These are phyloP conservation scores for Lepidocolaptes lacrymiger DNA, from an alignment of 2,797 vertebrate species.

Conservation along the genomic window DNA sequence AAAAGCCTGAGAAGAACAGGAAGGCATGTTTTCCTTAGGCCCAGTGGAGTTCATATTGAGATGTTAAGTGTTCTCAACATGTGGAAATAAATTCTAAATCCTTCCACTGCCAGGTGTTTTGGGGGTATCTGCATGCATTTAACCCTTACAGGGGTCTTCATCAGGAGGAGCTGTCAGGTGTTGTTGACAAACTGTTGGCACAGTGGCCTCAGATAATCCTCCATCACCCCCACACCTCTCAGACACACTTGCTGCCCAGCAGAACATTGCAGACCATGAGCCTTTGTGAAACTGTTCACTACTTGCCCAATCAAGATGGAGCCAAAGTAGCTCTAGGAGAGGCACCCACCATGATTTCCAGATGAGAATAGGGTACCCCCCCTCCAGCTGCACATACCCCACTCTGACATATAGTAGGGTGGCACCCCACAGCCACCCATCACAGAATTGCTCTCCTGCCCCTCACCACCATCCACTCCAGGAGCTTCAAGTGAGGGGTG, in stretches of 20 bases:
- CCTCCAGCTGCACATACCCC: not conserved
- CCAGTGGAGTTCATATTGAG: not conserved
- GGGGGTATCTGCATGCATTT: not conserved
- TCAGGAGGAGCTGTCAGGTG: not conserved
- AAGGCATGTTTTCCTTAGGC: not conserved
- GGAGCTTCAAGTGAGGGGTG: not conserved
- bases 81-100: not conserved
- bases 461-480: not conserved
- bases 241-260: not conserved
- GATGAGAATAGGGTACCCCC: not conserved
- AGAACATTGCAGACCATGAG: not conserved
- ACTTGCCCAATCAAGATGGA: not conserved
- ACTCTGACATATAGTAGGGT: not conserved
- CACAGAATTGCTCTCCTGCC: not conserved
- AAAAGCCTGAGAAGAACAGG: not conserved
- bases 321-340: not conserved
- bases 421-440: not conserved
- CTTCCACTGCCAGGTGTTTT: not conserved
- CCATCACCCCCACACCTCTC: not conserved
- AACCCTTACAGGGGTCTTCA: not conserved
- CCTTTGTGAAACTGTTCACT: not conserved
- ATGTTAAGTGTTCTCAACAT: not conserved
- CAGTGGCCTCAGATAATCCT: not conserved
- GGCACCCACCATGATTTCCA: fast-evolving
- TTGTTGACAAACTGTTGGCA: not conserved